Evolutionary conservation across 2,888 invertebrate genomes (phyloP).

Genomic region (Eulithis prunata): DNA sequence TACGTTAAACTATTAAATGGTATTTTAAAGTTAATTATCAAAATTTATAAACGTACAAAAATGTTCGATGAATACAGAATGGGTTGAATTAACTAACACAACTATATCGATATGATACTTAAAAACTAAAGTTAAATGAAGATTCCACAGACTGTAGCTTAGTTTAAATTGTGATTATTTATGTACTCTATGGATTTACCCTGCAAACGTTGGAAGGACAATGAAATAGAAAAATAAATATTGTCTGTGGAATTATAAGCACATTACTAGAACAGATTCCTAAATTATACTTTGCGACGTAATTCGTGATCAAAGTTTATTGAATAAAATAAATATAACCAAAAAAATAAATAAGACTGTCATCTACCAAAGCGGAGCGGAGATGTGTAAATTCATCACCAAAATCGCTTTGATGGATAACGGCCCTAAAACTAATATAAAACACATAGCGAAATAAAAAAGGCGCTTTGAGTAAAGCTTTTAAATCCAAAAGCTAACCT

Average conservation of each 20-base stretch:
- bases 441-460: conserved; percentile 8
- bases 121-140: conserved; percentile 1
- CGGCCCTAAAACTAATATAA: conserved; percentile 13
- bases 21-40: conserved; percentile 36
- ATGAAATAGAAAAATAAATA: conserved; percentile 33
- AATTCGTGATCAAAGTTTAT: conserved; percentile 1
- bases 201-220: conserved; percentile 60
- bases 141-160: conserved; percentile 59
- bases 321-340: not conserved
- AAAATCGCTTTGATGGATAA: conserved; percentile 11
- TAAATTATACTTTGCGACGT: conserved; percentile 6
- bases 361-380: conserved; percentile 18
- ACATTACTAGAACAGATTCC: conserved; percentile 25
- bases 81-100: conserved; percentile 2
- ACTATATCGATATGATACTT: conserved; percentile 8
- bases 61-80: conserved; percentile 1
- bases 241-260: conserved; percentile 54
- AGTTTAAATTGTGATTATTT: conserved; percentile 52
- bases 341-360: conserved; percentile 10
- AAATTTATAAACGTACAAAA: conserved; percentile 8
- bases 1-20: conserved; percentile 45
- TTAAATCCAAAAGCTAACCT: conserved; percentile 6
- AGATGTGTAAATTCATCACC: conserved; percentile 17
- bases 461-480: not conserved
- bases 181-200: conserved; percentile 65